Evolutionary conservation across 2,113 vertebrate genomes (phyloP).

Genomic region (Scolopax mira): DNA sequence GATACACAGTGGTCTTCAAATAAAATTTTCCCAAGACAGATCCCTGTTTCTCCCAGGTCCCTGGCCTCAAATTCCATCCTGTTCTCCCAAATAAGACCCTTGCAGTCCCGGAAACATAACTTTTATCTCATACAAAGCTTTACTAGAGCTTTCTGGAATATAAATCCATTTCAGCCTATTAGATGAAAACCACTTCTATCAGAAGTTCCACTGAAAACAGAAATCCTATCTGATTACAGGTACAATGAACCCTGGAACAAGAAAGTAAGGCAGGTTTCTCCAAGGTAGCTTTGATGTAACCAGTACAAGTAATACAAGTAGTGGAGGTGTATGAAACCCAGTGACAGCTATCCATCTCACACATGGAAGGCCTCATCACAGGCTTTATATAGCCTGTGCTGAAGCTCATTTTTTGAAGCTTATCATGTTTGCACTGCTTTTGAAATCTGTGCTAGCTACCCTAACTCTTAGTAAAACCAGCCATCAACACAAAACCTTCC

Average conservation of each 20-base stretch:
- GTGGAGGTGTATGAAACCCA: not conserved
- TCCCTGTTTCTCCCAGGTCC: not conserved
- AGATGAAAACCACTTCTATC: not conserved
- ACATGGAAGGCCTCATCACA: not conserved
- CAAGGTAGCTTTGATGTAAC: not conserved
- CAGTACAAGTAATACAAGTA: not conserved
- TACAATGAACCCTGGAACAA: not conserved
- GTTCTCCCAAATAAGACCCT: not conserved
- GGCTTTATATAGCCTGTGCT: not conserved
- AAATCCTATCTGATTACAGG: not conserved
- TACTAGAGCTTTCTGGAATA: not conserved
- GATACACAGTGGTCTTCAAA: not conserved
- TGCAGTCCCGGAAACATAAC: not conserved
- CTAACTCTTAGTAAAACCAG: not conserved
- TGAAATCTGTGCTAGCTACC: not conserved
- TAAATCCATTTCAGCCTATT: not conserved
- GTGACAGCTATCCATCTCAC: not conserved
- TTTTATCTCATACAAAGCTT: not conserved
- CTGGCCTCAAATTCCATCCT: not conserved
- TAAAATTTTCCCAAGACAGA: not conserved
- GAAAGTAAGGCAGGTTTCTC: not conserved
- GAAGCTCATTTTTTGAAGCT: not conserved
- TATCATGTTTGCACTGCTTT: not conserved
- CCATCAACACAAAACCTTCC: not conserved
- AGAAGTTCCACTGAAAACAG: not conserved